A percentile compares a stretch with the other conserved stretches of the same genome.
Evolutionary conservation across 2,797 vertebrate species (phyloP).

Genomic region (Molossus alvarezi): DNA sequence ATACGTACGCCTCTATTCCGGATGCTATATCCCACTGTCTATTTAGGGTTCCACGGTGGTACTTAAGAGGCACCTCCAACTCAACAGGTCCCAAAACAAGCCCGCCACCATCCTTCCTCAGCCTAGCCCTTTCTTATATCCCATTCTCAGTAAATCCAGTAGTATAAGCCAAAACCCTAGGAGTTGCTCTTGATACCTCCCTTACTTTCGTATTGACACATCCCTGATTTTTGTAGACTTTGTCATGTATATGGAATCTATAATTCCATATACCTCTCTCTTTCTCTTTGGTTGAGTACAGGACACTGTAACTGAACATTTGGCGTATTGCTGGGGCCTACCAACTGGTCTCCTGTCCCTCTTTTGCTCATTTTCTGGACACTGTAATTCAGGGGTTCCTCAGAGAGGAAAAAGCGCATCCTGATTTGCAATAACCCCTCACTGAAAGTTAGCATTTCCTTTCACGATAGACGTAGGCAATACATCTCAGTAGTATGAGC

Average conservation of each 20-base stretch:
- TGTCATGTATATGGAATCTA: neutral
- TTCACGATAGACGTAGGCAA: neutral
- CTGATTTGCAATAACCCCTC: neutral
- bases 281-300: neutral
- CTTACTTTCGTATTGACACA: neutral
- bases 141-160: neutral
- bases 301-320: neutral
- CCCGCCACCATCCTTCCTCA: neutral
- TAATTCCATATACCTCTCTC: neutral
- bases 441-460: constrained; percentile 23
- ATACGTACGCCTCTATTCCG: neutral
- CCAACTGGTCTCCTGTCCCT: neutral
- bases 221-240: neutral
- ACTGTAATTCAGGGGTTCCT: neutral
- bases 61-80: neutral
- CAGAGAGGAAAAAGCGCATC: neutral
- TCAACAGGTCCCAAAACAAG: neutral
- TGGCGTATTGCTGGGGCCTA: neutral
- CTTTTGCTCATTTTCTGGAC: neutral
- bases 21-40: neutral
- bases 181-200: neutral
- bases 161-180: neutral
- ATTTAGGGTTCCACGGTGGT: neutral
- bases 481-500: neutral
- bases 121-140: neutral